Evolutionary conservation across 37 sponge, comb jelly and placozoan species (phyloP).

Genomic region (Chondrosia reniformis): DNA sequence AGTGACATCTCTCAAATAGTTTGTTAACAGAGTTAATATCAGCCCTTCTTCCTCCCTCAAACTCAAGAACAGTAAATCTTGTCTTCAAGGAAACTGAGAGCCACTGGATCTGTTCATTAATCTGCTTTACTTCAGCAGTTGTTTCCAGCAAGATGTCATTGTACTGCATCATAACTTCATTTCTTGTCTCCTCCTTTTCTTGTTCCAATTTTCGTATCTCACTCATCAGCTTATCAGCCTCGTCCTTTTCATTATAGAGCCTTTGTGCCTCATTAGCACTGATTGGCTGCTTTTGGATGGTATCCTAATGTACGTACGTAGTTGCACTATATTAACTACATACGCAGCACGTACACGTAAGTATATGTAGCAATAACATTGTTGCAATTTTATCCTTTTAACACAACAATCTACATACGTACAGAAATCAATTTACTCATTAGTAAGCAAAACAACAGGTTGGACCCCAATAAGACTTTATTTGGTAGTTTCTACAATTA

Average conservation of each 20-base stretch:
- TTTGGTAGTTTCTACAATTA: no score
- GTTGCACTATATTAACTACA: no score
- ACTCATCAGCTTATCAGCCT: conserved; percentile 18
- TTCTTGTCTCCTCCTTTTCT: background rate
- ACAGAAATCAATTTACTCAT: no score
- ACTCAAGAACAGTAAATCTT: conserved; percentile 21
- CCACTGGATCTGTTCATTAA: conserved; percentile 49
- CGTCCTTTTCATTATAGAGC: conserved; percentile 19
- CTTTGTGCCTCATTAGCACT: conserved; percentile 61
- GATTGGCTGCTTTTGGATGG: conserved; percentile 57
- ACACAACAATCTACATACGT: no score
- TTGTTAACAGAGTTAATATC: conserved; percentile 43
- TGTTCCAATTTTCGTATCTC: conserved; percentile 21
- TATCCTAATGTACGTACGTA: no score
- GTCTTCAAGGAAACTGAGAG: conserved; percentile 29
- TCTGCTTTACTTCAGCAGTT: conserved; percentile 25
- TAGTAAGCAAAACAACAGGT: no score
- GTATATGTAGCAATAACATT: no score
- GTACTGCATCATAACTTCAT: conserved; percentile 65
- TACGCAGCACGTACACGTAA: no score
- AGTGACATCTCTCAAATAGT: conserved; percentile 30
- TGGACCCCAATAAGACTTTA: no score
- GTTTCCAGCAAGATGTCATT: conserved; percentile 45
- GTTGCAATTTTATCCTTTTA: no score
- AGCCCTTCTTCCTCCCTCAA: conserved; percentile 46